Base-by-base conservation (phyloP, 2,797 vertebrate genomes). In the Pantherophis alleghaniensis region DNA sequence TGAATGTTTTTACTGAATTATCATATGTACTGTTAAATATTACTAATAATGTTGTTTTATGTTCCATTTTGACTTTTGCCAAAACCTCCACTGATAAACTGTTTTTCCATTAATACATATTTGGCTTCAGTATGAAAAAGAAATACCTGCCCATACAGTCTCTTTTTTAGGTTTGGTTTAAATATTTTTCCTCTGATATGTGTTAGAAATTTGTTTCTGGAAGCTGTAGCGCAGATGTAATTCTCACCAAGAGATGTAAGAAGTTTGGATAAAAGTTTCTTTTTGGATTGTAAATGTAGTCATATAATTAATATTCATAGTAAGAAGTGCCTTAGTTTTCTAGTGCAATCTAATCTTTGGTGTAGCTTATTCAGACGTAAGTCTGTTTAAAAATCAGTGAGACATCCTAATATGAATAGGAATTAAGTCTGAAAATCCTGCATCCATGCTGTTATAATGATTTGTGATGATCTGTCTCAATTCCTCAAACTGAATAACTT, bases 401-500 rank as follows among this genome's bases (percentile, higher is more conserved):
- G 88, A 55, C 7, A 7, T 92, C 42, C 7, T 83, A 63, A 53
- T 24, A 14, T 63, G 59, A 32, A 26, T 55, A 61, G 12, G 9
- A n/a, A 9, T 90, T 32, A 42, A 90, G 28, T 90, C 90, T 89
- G 42, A 28, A 86, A 93, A 83, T 59, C 28, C 55, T 79, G 0
- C 55, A 83, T 88, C 60, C 95, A 53, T 95, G 91, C 88, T 63
- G 2, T 14, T 47, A n/a, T 7, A n/a, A 1, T 28, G 83, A 10
- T 56, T 91, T 57, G 37, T 94, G 92, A 92, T 90, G 32, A 5
- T 95, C 53, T 96, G 66, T 90, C 88, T 96, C 92, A 95, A 16
- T 95, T 96, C 94, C 53, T 83, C 7, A 0, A 69, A 20, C 83
- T 93, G 95, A 94, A 94, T 96, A 95, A 93, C 94, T 97, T 95